Percentiles rank a stretch among this genome's conserved stretches.
phyloP scores from a whole-genome alignment of 2,797 vertebrate species.

The Chelmon rostratus region DNA sequence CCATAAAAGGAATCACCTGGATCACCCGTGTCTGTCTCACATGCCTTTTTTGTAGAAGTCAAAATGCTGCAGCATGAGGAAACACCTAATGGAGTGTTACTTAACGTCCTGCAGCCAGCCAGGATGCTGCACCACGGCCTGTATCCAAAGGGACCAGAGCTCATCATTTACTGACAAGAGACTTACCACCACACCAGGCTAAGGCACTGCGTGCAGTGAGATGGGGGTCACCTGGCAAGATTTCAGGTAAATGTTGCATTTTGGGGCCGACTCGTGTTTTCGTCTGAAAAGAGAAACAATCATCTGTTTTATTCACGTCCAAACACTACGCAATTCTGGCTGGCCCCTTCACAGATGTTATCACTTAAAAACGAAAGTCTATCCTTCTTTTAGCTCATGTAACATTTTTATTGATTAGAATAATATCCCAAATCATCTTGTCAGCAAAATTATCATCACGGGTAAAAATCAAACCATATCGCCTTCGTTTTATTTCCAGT shows the following conservation, averaged over 20 bases:
- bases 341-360: conserved; percentile 45
- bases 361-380: conserved; percentile 47
- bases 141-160: neutral
- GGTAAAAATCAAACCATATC: neutral
- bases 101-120: neutral
- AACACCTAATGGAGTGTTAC: neutral
- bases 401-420: conserved; percentile 39
- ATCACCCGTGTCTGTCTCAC: neutral
- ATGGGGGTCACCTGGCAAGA: neutral
- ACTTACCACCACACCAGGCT: neutral
- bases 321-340: conserved; percentile 37
- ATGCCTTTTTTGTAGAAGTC: neutral
- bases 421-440: conserved; percentile 32
- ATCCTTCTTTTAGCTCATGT: conserved; percentile 24
- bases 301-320: conserved; percentile 46
- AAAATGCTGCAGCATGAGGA: conserved; percentile 1
- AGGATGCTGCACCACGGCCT: neutral
- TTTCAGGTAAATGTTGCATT: conserved; percentile 31
- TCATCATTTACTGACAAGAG: neutral
- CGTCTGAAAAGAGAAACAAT: conserved; percentile 29
- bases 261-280: neutral
- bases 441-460: conserved; percentile 30
- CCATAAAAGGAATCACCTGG: neutral
- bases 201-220: conserved; percentile 2
- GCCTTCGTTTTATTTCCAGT: conserved; percentile 9